These are phyloP conservation scores for Pipa parva DNA, from an alignment of 2,113 vertebrate genomes.

Conservation along the genomic window DNA sequence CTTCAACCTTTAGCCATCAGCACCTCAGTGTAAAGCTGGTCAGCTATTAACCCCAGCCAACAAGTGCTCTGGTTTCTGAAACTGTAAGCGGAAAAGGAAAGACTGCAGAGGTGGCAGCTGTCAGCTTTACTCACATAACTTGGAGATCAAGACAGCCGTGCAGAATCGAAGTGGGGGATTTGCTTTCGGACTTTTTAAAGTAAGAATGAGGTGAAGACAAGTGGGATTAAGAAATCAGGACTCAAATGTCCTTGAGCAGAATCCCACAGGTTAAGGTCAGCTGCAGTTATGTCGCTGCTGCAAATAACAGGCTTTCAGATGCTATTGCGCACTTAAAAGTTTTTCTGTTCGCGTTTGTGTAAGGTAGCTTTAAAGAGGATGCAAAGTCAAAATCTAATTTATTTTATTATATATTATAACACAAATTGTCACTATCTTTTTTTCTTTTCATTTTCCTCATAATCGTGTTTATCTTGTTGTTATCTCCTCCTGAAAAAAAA, in stretches of 20 bases:
- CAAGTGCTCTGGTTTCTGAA: conserved; percentile 23
- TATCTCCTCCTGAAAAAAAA: too few species aligned
- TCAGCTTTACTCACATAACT: conserved; percentile 33
- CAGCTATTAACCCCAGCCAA: conserved; percentile 35
- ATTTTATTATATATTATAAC: too few species aligned
- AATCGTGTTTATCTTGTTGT: too few species aligned
- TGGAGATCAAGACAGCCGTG: conserved; percentile 28
- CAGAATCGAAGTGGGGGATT: conserved; percentile 24
- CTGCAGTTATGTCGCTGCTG: conserved; percentile 3
- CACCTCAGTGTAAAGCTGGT: conserved; percentile 26
- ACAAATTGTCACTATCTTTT: too few species aligned
- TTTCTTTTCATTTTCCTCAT: too few species aligned
- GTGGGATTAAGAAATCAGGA: conserved; percentile 31
- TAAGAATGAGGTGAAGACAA: conserved; percentile 39
- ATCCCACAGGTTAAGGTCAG: conserved; percentile 4
- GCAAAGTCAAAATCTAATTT: too few species aligned
- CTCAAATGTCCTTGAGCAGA: conserved; percentile 10
- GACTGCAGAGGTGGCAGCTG: conserved; percentile 31
- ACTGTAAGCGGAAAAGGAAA: conserved; percentile 28
- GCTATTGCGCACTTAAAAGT: neutral
- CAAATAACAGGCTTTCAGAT: neutral
- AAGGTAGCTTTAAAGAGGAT: too few species aligned
- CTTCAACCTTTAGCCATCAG: conserved; percentile 38
- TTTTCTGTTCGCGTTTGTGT: neutral
- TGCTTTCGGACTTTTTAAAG: conserved; percentile 33